phyloP scores from a whole-genome alignment of 2,888 invertebrate species.

The Drosophila tanythrix region DNA sequence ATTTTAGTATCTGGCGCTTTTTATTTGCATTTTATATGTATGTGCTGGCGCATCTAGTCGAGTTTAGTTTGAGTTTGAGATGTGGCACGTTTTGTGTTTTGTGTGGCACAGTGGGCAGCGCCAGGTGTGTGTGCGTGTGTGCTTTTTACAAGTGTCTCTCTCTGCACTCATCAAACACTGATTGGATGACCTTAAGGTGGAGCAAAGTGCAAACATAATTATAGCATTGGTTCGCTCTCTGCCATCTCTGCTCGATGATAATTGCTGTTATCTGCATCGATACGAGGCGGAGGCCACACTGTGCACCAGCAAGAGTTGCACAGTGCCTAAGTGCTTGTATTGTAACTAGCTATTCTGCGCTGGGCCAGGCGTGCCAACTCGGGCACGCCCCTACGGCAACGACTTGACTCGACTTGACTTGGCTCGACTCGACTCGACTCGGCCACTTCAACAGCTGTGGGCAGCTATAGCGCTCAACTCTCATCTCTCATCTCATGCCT shows the following conservation, averaged over 20 bases:
- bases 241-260: conserved; percentile 26
- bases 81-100: conserved; percentile 37
- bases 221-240: conserved; percentile 8
- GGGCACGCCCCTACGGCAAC: conserved; percentile 61
- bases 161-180: conserved; percentile 15
- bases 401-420: conserved; percentile 14
- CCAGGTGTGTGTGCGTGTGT: not conserved
- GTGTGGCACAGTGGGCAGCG: conserved; percentile 42
- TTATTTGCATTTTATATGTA: conserved; percentile 78
- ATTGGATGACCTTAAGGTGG: conserved; percentile 45
- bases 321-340: conserved; percentile 60
- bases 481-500: not conserved
- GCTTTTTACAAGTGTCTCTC: conserved; percentile 7
- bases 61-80: conserved; percentile 57
- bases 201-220: conserved; percentile 34
- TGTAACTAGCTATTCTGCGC: conserved; percentile 74
- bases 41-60: conserved; percentile 46
- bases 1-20: conserved; percentile 76
- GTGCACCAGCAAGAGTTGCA: conserved; percentile 35
- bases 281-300: conserved; percentile 35
- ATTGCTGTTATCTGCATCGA: conserved; percentile 40
- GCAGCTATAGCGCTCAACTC: not conserved
- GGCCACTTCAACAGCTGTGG: conserved; percentile 56
- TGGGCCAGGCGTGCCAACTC: conserved; percentile 67
- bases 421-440: conserved; percentile 13